Percentiles rank a stretch among this genome's conserved stretches.
phyloP scores from a whole-genome alignment of 2,113 vertebrate species.

The Cettia cetti region DNA sequence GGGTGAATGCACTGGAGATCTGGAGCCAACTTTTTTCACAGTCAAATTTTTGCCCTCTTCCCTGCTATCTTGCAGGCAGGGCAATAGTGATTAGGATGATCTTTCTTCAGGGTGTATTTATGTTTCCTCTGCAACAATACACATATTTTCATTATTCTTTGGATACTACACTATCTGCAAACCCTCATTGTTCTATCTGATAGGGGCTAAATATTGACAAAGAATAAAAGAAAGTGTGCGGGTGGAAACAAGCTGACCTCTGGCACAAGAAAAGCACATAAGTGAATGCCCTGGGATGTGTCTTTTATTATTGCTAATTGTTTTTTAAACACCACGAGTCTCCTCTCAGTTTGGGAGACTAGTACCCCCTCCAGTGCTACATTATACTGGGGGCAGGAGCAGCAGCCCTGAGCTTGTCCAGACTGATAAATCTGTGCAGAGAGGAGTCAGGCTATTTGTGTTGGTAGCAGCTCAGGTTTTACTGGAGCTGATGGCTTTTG shows the following conservation, averaged over 20 bases:
- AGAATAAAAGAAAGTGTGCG: rapidly evolving
- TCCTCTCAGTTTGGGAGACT: background rate
- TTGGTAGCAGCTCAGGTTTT: background rate
- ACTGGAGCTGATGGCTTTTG: background rate
- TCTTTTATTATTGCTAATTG: background rate
- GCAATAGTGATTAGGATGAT: background rate
- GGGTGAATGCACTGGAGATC: background rate
- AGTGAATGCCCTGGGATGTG: background rate
- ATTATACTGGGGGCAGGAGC: background rate
- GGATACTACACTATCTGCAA: background rate
- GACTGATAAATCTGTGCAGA: background rate
- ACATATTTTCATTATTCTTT: background rate
- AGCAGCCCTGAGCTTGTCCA: background rate
- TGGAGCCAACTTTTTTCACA: background rate
- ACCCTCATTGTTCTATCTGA: background rate
- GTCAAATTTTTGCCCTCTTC: background rate
- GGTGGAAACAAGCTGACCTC: background rate
- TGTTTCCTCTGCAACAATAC: background rate
- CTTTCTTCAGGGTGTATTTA: background rate
- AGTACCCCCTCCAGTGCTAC: background rate
- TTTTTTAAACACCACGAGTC: background rate
- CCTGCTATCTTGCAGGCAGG: background rate
- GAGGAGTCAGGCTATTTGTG: background rate
- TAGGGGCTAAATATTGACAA: background rate
- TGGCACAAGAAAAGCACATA: background rate